phyloP scores from a whole-genome alignment of 2,113 vertebrate species.

The Oreotrochilus melanogaster region DNA sequence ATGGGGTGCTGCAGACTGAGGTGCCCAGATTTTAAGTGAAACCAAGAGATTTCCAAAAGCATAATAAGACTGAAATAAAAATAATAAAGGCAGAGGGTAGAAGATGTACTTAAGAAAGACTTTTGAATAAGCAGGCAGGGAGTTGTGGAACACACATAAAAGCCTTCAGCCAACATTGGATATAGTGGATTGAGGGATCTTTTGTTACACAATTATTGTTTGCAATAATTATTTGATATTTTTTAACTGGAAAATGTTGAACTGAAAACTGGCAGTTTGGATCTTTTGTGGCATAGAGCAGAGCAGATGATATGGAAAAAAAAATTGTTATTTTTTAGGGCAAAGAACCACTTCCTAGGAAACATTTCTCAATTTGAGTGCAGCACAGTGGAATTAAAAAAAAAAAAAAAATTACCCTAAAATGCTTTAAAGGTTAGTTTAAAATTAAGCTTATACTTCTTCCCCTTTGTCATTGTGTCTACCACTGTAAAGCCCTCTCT shows the following conservation, averaged over 20 bases:
- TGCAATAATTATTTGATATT: not conserved
- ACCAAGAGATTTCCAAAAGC: not conserved
- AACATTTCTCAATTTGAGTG: not conserved
- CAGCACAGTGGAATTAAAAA: not conserved
- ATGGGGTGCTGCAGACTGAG: not conserved
- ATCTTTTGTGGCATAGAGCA: not conserved
- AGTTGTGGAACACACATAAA: not conserved
- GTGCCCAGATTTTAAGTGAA: not conserved
- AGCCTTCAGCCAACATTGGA: not conserved
- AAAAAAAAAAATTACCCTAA: not conserved
- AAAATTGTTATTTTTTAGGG: not conserved
- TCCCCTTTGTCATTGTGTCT: not conserved
- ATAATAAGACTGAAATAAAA: not conserved
- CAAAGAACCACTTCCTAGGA: not conserved
- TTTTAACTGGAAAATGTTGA: constrained; percentile 19
- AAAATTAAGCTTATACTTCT: not conserved
- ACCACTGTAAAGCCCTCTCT: not conserved
- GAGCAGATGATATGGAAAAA: not conserved
- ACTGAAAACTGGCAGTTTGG: not conserved
- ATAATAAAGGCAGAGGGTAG: not conserved
- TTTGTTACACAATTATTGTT: not conserved
- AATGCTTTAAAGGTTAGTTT: not conserved
- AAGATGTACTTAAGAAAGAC: not conserved
- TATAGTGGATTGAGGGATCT: not conserved
- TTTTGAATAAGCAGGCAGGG: not conserved